Base-by-base conservation (phyloP, 2,888 invertebrate genomes). In the Cinara cedri region DNA sequence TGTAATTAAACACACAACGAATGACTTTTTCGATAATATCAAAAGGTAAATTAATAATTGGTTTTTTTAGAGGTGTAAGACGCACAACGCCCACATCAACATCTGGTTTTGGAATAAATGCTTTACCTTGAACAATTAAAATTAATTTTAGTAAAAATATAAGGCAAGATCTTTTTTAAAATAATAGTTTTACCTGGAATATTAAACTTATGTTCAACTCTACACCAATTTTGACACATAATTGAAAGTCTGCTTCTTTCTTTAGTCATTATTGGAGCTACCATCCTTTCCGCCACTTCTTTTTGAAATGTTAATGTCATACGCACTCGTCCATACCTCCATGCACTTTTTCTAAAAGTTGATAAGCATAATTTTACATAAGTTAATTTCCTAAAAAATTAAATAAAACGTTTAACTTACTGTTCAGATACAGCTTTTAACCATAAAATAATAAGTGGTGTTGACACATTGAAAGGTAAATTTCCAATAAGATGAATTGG, bases 221-320 rank as follows among this genome's bases (percentile, higher is more conserved):
- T 87, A 82, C 97, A 95, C 90, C 96, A 94, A 84, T 93, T 90
- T 87, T 99, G 98, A 83, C 95, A 94, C 93, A 99, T 97, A 0
- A 98, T 90, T 0, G 98, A 98, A 24, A 99, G 87, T 46, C 98
- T 88, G 85, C 95, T 95, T 83, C 99, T 88, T 84, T 95, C 92
- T 1, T 87, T 86, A 70, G 89, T 86, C 24, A 88, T 86, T 13
- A 91, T 88, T 0, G 89, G 88, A 1, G 98, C 96, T 9, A 92
- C 90, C 86, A 99, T 93, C 83, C 99, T 89, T 85, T 97, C 93
- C 0, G 96, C 98, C 0, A 99, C 97, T 89, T 98, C 98, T 84
- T 96, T 93, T 86, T 99, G 99, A 88, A 99, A 99, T 13, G 98
- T 98, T 70, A 99, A 87, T 0, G 96, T 95, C 91, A 99, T 91